A percentile compares a stretch with the other conserved stretches of the same genome.
These are phyloP conservation scores for Camponotus fellah DNA, from an alignment of 2,888 invertebrate species.

Conservation along the genomic window DNA sequence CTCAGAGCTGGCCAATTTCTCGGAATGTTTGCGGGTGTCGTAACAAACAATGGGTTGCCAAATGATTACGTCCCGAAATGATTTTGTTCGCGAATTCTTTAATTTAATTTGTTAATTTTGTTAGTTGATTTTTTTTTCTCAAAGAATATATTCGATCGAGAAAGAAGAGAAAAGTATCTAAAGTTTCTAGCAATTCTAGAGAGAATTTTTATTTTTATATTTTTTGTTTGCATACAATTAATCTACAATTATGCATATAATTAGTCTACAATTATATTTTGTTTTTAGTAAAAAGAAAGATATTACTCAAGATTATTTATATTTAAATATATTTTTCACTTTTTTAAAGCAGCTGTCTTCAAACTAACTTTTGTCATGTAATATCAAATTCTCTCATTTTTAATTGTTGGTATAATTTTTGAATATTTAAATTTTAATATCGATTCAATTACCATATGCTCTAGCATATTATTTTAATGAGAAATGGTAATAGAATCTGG, in stretches of 20 bases:
- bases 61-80: neutral
- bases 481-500: neutral
- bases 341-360: neutral
- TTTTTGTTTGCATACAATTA: neutral
- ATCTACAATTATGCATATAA: neutral
- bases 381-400: neutral
- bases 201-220: neutral
- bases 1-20: constrained; percentile 24
- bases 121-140: neutral
- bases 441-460: constrained; percentile 12
- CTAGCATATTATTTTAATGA: neutral
- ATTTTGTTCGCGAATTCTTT: neutral
- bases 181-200: neutral
- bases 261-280: neutral
- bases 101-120: neutral
- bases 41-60: neutral
- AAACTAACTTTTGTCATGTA: neutral
- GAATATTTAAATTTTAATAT: neutral
- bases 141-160: neutral
- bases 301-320: constrained; percentile 11
- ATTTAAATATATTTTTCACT: neutral
- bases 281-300: neutral
- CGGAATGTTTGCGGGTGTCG: constrained; percentile 7
- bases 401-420: neutral
- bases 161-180: neutral